phyloP scores from a whole-genome alignment of 92 coral and sea anemone genomes.

The Zoanthus solanderi region DNA sequence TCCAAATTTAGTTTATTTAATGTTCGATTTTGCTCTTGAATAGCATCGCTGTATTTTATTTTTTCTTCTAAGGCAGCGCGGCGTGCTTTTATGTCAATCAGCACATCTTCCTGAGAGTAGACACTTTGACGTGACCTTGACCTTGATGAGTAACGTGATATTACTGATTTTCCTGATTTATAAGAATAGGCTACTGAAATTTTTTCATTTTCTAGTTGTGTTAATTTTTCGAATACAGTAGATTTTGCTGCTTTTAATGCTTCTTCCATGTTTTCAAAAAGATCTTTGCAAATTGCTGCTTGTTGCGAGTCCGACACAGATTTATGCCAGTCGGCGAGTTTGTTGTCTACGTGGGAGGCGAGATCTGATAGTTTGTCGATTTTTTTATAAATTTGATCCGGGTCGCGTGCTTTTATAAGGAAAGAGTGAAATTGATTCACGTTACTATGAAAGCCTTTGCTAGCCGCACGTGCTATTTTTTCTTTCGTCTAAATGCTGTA shows the following conservation, averaged over 20 bases:
- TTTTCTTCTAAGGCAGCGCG: too few species aligned
- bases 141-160: constrained; percentile 25
- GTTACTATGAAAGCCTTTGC: constrained; percentile 24
- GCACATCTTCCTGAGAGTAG: constrained; percentile 42
- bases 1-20: neutral
- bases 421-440: constrained; percentile 23
- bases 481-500: constrained; percentile 25
- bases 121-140: constrained; percentile 30
- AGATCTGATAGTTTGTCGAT: constrained; percentile 13
- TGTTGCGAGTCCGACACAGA: constrained; percentile 3
- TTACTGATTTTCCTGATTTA: constrained; percentile 2
- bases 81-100: constrained; percentile 1
- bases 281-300: constrained; percentile 32
- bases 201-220: constrained; percentile 23
- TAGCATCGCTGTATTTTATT: too few species aligned
- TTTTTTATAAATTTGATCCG: neutral
- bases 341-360: constrained; percentile 33
- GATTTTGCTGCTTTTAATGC: constrained; percentile 32
- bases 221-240: constrained; percentile 2
- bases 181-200: constrained; percentile 20
- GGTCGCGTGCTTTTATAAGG: neutral
- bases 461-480: constrained; percentile 36
- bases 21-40: neutral
- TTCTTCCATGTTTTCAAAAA: constrained; percentile 31
- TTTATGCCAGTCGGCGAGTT: constrained; percentile 29